These are phyloP conservation scores for Hemiprocne comata DNA, from an alignment of 2,113 vertebrate genomes.

Conservation along the genomic window DNA sequence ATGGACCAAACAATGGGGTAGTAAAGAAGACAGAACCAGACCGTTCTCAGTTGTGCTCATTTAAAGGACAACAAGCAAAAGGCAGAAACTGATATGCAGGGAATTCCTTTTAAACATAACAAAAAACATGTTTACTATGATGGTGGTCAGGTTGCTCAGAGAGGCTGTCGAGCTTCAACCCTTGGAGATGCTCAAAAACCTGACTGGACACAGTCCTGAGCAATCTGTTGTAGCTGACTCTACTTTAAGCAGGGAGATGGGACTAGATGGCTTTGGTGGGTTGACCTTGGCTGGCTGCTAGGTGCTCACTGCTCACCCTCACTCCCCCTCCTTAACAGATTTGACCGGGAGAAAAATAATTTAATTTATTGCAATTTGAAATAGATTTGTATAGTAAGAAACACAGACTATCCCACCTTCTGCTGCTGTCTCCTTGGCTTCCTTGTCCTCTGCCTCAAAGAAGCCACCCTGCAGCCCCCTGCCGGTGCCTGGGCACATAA, in stretches of 20 bases:
- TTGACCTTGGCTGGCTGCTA: neutral
- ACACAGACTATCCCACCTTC: neutral
- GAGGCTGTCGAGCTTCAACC: neutral
- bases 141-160: neutral
- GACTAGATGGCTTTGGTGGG: neutral
- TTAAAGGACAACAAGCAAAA: neutral
- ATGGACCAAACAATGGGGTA: neutral
- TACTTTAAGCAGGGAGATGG: neutral
- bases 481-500: neutral
- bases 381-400: neutral
- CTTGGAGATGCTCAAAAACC: neutral
- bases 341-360: neutral
- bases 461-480: fast-evolving
- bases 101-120: neutral
- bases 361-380: neutral
- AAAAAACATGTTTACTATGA: neutral
- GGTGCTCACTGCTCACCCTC: neutral
- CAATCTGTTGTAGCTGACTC: neutral
- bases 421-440: neutral
- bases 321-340: neutral
- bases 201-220: neutral
- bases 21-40: neutral
- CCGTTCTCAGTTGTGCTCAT: neutral
- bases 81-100: neutral
- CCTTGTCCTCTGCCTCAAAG: neutral